Evolutionary conservation across 1,140 invertebrate species (phyloP).

Genomic region (Trichomalopsis sarcophagae): DNA sequence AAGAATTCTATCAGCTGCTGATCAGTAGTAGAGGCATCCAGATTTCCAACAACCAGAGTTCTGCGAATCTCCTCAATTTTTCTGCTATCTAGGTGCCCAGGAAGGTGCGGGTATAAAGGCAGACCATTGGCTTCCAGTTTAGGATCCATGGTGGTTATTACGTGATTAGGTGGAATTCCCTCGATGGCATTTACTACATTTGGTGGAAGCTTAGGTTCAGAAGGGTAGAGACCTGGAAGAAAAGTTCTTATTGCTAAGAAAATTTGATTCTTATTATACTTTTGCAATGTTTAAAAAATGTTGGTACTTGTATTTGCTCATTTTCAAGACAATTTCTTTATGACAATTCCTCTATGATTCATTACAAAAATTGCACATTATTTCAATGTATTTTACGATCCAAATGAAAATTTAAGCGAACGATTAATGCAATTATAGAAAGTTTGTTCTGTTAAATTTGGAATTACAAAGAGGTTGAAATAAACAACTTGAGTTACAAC

Average conservation of each 20-base stretch:
- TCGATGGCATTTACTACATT: constrained; percentile 93
- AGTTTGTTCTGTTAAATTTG: not conserved
- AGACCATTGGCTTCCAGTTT: constrained; percentile 88
- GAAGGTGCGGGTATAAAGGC: constrained; percentile 93
- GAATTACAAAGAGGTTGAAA: not conserved
- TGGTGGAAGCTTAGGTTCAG: constrained; percentile 90
- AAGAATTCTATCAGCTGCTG: constrained; percentile 92
- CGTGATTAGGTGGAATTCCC: constrained; percentile 86
- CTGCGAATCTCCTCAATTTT: constrained; percentile 97
- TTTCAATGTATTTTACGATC: no score
- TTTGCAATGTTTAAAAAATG: no score
- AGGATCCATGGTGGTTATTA: constrained; percentile 93
- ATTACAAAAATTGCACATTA: no score
- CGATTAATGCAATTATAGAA: no score
- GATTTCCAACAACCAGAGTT: constrained; percentile 88
- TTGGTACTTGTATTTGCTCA: no score
- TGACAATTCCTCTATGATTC: no score
- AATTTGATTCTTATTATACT: no score
- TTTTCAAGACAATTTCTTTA: no score
- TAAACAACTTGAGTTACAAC: not conserved
- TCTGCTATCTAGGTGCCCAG: constrained; percentile 90
- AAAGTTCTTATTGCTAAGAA: not conserved
- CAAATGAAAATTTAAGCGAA: no score
- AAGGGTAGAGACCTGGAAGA: constrained; percentile 79
- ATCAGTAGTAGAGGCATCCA: constrained; percentile 79